phyloP scores from a whole-genome alignment of 2,888 invertebrate species.

The Zeuzera pyrina region DNA sequence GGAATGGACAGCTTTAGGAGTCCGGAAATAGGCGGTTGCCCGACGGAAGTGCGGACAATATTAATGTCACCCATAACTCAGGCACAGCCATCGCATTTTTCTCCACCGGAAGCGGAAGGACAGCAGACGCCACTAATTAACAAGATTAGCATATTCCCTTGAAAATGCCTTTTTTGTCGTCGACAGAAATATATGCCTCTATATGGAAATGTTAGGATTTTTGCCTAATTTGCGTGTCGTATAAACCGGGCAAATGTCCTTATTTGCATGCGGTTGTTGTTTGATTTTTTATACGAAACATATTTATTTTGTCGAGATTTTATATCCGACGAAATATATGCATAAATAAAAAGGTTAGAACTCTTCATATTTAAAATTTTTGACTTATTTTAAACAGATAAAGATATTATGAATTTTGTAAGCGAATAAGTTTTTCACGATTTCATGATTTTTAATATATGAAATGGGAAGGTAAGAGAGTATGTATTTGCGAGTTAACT shows the following conservation, averaged over 20 bases:
- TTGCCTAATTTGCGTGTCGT: constrained; percentile 40
- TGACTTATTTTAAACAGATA: too few species aligned
- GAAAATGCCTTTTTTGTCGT: constrained; percentile 35
- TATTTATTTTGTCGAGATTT: constrained; percentile 4
- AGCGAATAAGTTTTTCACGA: too few species aligned
- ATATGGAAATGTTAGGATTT: constrained; percentile 31
- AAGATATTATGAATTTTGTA: too few species aligned
- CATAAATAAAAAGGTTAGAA: too few species aligned
- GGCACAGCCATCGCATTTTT: constrained; percentile 54
- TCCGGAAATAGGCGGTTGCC: constrained; percentile 48
- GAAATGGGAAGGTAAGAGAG: too few species aligned
- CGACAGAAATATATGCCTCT: constrained; percentile 8
- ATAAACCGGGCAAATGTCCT: constrained; percentile 27
- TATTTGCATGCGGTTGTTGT: constrained; percentile 33
- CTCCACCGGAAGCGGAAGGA: constrained; percentile 47
- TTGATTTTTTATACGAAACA: constrained; percentile 12
- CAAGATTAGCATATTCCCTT: constrained; percentile 64
- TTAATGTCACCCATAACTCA: constrained; percentile 64
- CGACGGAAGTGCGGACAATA: constrained; percentile 58
- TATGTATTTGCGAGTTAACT: too few species aligned
- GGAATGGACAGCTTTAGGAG: constrained; percentile 31
- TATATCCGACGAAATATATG: too few species aligned
- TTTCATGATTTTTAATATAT: too few species aligned
- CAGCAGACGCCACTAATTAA: constrained; percentile 63
- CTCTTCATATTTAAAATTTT: too few species aligned